Conservation (phyloP, 2,113 vertebrate genomes). For the Tragelaphus buxtoni region DNA sequence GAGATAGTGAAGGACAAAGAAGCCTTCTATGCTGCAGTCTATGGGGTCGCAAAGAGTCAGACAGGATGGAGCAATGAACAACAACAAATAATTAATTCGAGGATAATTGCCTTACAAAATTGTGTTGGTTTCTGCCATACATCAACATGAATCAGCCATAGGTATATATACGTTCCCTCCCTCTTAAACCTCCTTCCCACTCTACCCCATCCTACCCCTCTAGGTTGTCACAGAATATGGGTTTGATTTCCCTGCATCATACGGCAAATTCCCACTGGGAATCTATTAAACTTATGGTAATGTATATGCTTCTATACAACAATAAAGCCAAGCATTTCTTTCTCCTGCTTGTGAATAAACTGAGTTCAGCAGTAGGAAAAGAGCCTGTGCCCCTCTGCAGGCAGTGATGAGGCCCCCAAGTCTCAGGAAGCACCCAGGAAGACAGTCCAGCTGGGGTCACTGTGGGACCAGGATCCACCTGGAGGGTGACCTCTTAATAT, state of each 20-base stretch:
- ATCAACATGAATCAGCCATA: not conserved
- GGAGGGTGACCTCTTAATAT: accelerated
- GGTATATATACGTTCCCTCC: not conserved
- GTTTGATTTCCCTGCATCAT: not conserved
- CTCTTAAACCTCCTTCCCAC: not conserved
- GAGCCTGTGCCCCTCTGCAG: accelerated
- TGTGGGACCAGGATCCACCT: accelerated
- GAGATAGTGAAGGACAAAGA: not conserved
- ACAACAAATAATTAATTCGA: not conserved
- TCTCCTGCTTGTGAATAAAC: not conserved
- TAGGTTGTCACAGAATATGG: not conserved
- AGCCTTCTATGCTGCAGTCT: not conserved
- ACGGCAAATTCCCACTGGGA: not conserved
- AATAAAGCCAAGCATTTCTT: not conserved
- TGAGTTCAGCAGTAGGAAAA: not conserved
- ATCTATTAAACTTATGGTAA: not conserved
- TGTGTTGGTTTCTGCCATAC: not conserved
- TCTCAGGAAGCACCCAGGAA: not conserved
- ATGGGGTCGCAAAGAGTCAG: not conserved
- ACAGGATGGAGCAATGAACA: not conserved
- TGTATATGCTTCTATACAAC: not conserved
- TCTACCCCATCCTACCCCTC: not conserved
- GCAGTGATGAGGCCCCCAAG: not conserved
- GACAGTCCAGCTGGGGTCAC: accelerated
- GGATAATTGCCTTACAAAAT: not conserved